Base-by-base conservation (phyloP, 64 coral and sea anemone genomes). In the Montipora sp. region DNA sequence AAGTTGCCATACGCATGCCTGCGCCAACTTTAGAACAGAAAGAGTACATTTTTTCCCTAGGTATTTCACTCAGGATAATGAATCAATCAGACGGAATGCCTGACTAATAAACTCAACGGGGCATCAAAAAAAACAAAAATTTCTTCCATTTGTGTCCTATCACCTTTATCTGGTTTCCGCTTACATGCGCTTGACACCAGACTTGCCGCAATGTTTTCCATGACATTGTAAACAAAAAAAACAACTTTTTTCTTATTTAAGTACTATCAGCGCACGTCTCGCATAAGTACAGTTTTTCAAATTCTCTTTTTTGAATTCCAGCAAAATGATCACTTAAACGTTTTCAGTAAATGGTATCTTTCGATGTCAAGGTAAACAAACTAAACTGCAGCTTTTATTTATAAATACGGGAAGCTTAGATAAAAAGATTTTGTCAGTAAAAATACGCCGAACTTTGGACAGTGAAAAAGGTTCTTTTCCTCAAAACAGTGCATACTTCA, bases 311-410 rank as follows among this genome's bases (percentile, higher is more conserved):
- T 63, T 11, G 0, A 0, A 14, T 57, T 57, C 3, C 9, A 63
- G 11, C 60, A 63, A 12, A 63, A 12, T 12, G 3, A 63, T 63
- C 0, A 71, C 10, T 2, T 7, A 71, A 71, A 71, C 68, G 14
- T 71, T 71, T 71, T 21, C 20, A 71, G 19, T 21, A 7, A 71
- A 71, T 71, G 5, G 5, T 7, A 3, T 57, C 53, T 71, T 22
- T 5, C 68, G 18, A 71, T 71, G n/a, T 71, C 18, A 23, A 21
- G 14, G 18, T 23, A 71, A 21, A 23, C 68, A 71, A 71, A 71
- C 68, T 71, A 49, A 49, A 44, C 13, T 21, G n/a, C 5, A 14
- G 8, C 44, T 71, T 85, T 85, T 85, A 63, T 72, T 83, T 85
- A 85, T 48, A 71, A 49, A 85, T 50, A 61, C 45, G 45, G 44